Percentiles rank a stretch among this genome's conserved stretches.
Conservation (phyloP, 2,888 invertebrate species). For the Heliconius erato region DNA sequence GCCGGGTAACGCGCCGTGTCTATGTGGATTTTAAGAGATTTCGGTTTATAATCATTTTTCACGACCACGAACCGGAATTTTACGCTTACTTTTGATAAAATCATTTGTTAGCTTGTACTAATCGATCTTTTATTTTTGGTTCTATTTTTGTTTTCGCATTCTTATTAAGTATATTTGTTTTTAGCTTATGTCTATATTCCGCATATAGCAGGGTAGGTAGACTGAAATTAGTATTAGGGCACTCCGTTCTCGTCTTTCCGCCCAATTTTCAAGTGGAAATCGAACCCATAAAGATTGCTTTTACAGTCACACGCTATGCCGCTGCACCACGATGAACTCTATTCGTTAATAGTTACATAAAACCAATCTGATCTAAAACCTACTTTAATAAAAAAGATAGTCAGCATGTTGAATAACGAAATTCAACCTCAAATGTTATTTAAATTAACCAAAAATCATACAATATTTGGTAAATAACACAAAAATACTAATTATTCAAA, state of each 20-base stretch:
- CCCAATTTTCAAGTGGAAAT: not conserved
- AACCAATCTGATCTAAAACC: too few species aligned
- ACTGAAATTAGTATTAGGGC: not conserved
- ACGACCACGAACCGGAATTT: slow-evolving; percentile 66
- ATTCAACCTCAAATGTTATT: too few species aligned
- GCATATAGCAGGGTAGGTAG: not conserved
- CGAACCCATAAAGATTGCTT: too few species aligned
- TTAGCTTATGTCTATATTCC: not conserved
- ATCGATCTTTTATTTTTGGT: slow-evolving; percentile 42
- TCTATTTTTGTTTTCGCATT: not conserved
- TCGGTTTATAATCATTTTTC: slow-evolving; percentile 82
- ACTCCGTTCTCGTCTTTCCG: not conserved
- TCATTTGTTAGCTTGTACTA: slow-evolving; percentile 51
- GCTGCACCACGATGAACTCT: too few species aligned
- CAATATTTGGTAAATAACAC: too few species aligned
- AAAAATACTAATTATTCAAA: too few species aligned
- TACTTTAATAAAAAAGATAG: too few species aligned
- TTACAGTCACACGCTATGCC: too few species aligned
- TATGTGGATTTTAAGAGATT: slow-evolving; percentile 83
- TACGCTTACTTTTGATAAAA: slow-evolving; percentile 70
- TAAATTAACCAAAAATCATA: too few species aligned
- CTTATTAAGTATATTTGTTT: not conserved
- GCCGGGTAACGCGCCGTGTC: slow-evolving; percentile 84
- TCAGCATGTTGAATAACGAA: too few species aligned
- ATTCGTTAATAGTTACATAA: too few species aligned